Evolutionary conservation across 1,140 invertebrate genomes (phyloP), one percentile per base, ranked within the genome.

Genomic region (Nasonia longicornis): DNA sequence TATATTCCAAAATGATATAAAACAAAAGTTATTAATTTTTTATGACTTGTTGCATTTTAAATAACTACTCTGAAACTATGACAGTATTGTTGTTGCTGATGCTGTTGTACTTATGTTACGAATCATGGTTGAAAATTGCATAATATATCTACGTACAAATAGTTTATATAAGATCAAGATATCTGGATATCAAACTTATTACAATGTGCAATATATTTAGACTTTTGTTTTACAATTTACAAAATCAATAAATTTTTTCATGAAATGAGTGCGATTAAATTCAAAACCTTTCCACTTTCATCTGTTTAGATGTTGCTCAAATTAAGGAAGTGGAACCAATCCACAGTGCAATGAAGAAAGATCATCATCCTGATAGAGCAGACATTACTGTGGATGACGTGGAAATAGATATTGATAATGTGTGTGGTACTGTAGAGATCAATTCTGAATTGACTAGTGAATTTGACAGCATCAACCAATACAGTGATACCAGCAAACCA

Each of bases 391-490:
- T 70, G 22, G 71, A 84, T 42, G 71, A 73, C 48, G 48, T 63
- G 45, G 22, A 67, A n/a, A 76, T 79, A 38, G 81, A 84, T 64
- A 26, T 74, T 35, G 22, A 81, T 81, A 81, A 81, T 66, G 35
- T 81, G 14, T 72, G 64, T 72, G 74, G 71, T 63, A 81, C 74
- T n/a, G 74, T 82, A 82, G 80, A 84, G 26, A 20, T 67, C 10
- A 81, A 77, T 31, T 64, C 79, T 66, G 77, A 83, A 52, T n/a
- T 22, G 66, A 7, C 52, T 45, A 67, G 63, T 76, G 64, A 79
- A 67, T 81, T 69, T 76, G 26, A 63, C 16, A 38, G 70, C 64
- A 7, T n/a, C 38, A 22, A n/a, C 11, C 64, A 79, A 77, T 67
- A 11, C 10, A 67, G 26, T 69, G 10, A 45, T 58, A 42, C 63